Base-by-base conservation (phyloP, 2,888 invertebrate genomes). In the Nyleta sp. region DNA sequence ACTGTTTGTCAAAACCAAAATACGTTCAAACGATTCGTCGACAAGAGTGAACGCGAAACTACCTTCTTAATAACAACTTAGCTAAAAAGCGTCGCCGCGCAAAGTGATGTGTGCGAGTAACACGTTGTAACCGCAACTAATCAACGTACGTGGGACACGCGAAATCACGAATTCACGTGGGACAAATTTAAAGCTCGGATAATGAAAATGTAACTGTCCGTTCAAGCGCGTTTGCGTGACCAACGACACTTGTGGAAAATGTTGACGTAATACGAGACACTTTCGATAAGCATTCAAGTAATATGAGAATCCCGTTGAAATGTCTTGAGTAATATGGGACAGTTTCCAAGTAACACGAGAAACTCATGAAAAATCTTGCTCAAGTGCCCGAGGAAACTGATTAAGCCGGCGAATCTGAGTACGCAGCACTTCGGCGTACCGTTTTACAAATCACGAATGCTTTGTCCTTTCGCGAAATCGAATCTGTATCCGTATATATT, bases 231-330 rank as follows among this genome's bases (percentile, higher is more conserved):
- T 50, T 70, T 53, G 68, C 68, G 68, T 70, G 70, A 70, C 70
- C 55, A 52, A 42, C 53, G 57, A 62, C 62, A 62, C 68, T 76
- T 68, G 62, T 55, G 76, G 70, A 76, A 76, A 76, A 75, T 75
- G 62, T 75, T 76, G 70, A 70, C 65, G 76, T 76, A 76, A 76
- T 71, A 71, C 71, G 76, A 76, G 76, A 76, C 70, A 65, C 76
- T 71, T 76, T 71, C 76, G 76, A 76, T 76, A 76, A 76, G 75
- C 75, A 68, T 75, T 75, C 75, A 55, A 68, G 76, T 76, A 76
- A 76, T 76, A 76, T 59, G 76, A 76, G 76, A 65, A 64, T 76
- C 76, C 70, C 64, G 70, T 31, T 76, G 76, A 76, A 76, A 76
- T 76, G 76, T 76, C 71, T 71, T 71, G 70, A 71, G 71, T 70